Conservation (phyloP, 2,113 vertebrate genomes). For the Cygnus buccinator region DNA sequence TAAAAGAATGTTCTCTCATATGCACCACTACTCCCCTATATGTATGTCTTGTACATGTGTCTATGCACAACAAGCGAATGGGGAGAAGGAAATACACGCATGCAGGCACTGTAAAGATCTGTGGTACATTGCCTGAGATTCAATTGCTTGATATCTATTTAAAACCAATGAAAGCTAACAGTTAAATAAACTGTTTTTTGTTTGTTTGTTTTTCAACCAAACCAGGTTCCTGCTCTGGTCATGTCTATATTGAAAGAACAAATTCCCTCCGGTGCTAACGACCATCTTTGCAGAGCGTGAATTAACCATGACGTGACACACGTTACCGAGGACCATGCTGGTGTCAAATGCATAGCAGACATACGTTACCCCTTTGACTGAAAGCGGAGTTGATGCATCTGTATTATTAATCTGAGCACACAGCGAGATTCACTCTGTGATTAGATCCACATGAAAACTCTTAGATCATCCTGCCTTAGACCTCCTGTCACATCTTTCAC, state of each 20-base stretch:
- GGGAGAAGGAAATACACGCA: background rate
- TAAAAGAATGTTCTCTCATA: background rate
- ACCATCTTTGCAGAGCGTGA: background rate
- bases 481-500: constrained; percentile 14
- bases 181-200: background rate
- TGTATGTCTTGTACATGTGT: too few relatives aligned
- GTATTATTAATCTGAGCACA: background rate
- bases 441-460: constrained; percentile 16
- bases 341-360: background rate
- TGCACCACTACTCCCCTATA: background rate
- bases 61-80: background rate
- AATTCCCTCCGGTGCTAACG: background rate
- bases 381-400: background rate
- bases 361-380: background rate
- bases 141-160: background rate
- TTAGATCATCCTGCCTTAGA: background rate
- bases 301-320: background rate
- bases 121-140: background rate
- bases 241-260: background rate
- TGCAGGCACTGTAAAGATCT: background rate
- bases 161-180: background rate
- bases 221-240: background rate
- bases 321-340: background rate
- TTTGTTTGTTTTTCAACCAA: background rate
- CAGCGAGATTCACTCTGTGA: background rate